Base-by-base conservation (phyloP, 2,888 invertebrate genomes). In the Calameuta idolon region DNA sequence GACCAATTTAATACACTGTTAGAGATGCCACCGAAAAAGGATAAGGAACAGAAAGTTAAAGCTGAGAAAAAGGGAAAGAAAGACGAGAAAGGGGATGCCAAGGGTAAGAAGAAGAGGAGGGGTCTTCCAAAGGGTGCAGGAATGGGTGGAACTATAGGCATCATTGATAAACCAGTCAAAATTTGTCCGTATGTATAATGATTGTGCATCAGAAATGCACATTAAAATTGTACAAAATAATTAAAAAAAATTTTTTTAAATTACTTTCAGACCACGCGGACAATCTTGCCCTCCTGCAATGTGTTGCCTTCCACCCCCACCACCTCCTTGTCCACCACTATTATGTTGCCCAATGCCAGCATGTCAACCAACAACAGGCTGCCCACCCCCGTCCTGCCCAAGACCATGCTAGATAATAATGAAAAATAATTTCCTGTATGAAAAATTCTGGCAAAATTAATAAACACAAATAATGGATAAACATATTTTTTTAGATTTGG, bases 111-210 rank as follows among this genome's bases (percentile, higher is more conserved):
- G 4, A 83, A 76, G 76, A 82, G 77, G 76, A 82, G 77, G 55
- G 75, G 73, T 33, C 78, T 81, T 69, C 78, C 75, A n/a, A 83
- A 83, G 74, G 83, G 83, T 12, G 82, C 80, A 33, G 82, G 82
- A 80, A 83, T 83, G 83, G 83, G 83, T 23, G 83, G 83, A 30
- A 83, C 83, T 12, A 82, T 83, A 30, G 83, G 83, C 4, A 76
- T 81, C n/a, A 11, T 75, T 69, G 82, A 82, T 35, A 83, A 83
- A 73, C 75, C 76, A n/a, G 77, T 77, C 12, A 83, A 82, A 69
- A 81, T 75, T 69, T 83, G 83, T 80, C 76, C 76, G 83, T 83
- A 69, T 79, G 78, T 79, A 9, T n/a, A 34, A 73, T 68, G 33
- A 34, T 11, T n/a, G 30, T 11, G 68, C 11, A 55, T n/a, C 12